Base-by-base conservation (phyloP, 1,140 invertebrate genomes). In the Musca domestica region DNA sequence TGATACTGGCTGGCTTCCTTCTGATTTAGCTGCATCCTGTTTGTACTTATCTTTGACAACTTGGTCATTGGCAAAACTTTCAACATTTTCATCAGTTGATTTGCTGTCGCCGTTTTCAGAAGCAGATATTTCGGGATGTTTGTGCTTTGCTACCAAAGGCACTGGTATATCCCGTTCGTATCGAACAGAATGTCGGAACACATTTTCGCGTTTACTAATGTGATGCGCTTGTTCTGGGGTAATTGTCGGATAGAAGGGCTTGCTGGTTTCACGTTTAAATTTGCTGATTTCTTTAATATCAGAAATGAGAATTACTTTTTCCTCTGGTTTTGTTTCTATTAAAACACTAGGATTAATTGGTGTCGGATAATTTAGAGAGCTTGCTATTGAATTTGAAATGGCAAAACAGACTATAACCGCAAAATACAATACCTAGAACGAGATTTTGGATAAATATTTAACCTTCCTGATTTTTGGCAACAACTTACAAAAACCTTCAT, bases 291-390 rank as follows among this genome's bases (percentile, higher is more conserved):
- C 65, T 56, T 41, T 67, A 12, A 65, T 56, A 54, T 70, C 69
- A 14, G 65, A 67, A 58, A 74, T 69, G 49, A 71, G 46, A n/a
- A 64, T 64, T 34, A 68, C 67, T 51, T 68, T 61, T 23, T 71
- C 67, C 17, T 64, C 14, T 5, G 65, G 46, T 25, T 72, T 68
- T 34, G 68, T 27, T 17, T 69, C 30, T 25, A 61, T 10, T 58
- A 69, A 58, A 66, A 67, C 61, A 19, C 58, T 56, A 20, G 63
- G 69, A 66, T 69, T 67, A 4, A 69, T 64, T 17, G 54, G 64
- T 19, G 64, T 68, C 9, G 69, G 65, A 19, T 48, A 30, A 9
- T 30, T 9, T 4, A 30, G 9, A 30, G 3, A 30, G 9, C 27
- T 30, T 30, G 3, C 27, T 4, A 30, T 4, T 3, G 9, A 3